phyloP scores from a whole-genome alignment of 2,888 invertebrate genomes.

The Lithophane ornitopus region DNA sequence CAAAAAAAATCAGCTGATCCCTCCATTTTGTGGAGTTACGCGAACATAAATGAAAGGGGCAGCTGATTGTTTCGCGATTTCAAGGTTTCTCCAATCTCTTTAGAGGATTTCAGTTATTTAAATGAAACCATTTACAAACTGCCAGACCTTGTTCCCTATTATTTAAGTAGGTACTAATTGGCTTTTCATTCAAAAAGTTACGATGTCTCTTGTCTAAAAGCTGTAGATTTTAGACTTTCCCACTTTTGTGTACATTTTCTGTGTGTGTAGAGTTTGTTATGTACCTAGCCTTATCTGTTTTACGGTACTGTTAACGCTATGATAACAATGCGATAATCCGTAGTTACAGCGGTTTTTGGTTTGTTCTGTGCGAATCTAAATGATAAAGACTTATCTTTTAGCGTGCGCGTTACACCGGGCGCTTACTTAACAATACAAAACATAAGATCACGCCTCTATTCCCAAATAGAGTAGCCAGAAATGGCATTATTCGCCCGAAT shows the following conservation, averaged over 20 bases:
- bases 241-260: no score
- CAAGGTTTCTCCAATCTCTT: background rate
- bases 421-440: background rate
- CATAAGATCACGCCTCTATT: background rate
- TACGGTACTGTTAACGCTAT: background rate
- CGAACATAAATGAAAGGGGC: background rate
- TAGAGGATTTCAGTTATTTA: background rate
- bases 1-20: background rate
- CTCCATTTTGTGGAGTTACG: background rate
- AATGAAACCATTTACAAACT: background rate
- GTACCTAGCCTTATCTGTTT: background rate
- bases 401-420: background rate
- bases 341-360: background rate
- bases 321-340: slow-evolving; percentile 14
- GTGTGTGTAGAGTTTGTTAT: background rate
- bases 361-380: background rate
- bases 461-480: background rate
- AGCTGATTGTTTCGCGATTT: background rate
- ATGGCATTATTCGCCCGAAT: background rate
- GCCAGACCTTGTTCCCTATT: background rate
- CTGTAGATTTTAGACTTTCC: background rate
- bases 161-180: background rate
- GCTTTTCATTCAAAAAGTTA: no score
- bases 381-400: background rate
- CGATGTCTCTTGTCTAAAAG: no score